These are phyloP conservation scores for Cochlearius cochlearius DNA, from an alignment of 2,113 vertebrate species.

Conservation along the genomic window DNA sequence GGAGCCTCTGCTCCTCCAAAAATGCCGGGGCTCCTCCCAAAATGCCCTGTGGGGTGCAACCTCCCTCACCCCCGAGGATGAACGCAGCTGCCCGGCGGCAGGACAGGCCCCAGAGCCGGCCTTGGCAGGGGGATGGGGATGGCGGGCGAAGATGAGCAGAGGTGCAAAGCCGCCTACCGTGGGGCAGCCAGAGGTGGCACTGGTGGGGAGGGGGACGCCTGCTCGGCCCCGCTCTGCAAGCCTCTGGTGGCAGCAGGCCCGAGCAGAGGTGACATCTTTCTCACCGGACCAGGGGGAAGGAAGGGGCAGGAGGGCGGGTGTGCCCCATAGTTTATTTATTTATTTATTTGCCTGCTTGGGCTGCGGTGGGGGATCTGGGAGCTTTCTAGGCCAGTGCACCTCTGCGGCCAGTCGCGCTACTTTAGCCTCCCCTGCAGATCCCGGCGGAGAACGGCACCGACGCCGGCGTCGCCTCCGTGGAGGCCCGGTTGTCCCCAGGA, in stretches of 20 bases:
- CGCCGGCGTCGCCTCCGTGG: not conserved
- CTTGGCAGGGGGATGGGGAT: accelerated
- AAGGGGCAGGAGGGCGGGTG: not conserved
- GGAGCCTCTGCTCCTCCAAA: not conserved
- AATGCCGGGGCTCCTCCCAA: not conserved
- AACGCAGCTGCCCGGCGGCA: accelerated
- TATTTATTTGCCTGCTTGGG: not conserved
- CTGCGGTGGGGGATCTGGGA: not conserved
- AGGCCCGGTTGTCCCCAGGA: not conserved
- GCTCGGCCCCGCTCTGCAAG: not conserved
- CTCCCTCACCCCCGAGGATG: accelerated
- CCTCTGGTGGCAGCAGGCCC: not conserved
- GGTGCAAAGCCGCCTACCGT: accelerated
- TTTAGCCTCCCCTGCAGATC: slow-evolving; percentile 71
- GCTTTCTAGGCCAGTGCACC: slow-evolving; percentile 29
- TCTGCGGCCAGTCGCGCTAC: not conserved
- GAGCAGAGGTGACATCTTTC: not conserved
- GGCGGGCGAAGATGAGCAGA: not conserved
- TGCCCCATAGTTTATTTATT: not conserved
- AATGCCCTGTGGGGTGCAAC: not conserved
- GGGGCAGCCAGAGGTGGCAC: accelerated
- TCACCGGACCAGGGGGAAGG: not conserved
- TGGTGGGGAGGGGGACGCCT: accelerated
- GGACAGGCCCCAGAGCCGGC: accelerated
- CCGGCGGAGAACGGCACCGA: slow-evolving; percentile 48